Evolutionary conservation across 2,797 vertebrate species (phyloP).

Genomic region (Mustela erminea): DNA sequence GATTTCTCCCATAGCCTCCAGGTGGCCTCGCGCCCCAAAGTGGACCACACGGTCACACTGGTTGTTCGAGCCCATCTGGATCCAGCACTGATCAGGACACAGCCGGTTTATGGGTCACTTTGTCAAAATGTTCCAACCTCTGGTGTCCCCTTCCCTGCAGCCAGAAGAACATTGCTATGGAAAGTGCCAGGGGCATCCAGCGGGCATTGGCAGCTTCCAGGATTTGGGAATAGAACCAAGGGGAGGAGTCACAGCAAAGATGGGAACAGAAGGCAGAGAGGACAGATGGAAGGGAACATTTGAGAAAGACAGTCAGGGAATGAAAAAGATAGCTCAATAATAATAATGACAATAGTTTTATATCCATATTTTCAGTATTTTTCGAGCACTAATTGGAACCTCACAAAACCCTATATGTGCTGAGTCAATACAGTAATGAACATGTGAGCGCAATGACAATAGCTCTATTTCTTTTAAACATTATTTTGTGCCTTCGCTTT

Average conservation of each 20-base stretch:
- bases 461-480: background rate
- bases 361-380: background rate
- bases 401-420: background rate
- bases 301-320: background rate
- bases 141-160: constrained; percentile 9
- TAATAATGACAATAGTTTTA: background rate
- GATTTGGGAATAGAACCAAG: background rate
- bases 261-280: background rate
- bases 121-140: constrained; percentile 66
- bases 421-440: background rate
- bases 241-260: background rate
- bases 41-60: background rate
- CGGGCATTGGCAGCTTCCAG: background rate
- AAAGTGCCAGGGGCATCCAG: background rate
- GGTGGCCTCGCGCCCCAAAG: background rate
- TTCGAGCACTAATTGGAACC: background rate
- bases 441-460: background rate
- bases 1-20: background rate
- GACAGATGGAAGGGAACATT: background rate
- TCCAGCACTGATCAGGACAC: constrained; percentile 33
- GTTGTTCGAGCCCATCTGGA: background rate
- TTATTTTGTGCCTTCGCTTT: background rate
- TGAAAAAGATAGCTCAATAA: background rate
- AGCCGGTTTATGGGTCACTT: constrained; percentile 69
- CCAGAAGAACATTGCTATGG: constrained; percentile 20